These are phyloP conservation scores for Petrophora chlorosata DNA, from an alignment of 2,888 invertebrate genomes.

Conservation along the genomic window DNA sequence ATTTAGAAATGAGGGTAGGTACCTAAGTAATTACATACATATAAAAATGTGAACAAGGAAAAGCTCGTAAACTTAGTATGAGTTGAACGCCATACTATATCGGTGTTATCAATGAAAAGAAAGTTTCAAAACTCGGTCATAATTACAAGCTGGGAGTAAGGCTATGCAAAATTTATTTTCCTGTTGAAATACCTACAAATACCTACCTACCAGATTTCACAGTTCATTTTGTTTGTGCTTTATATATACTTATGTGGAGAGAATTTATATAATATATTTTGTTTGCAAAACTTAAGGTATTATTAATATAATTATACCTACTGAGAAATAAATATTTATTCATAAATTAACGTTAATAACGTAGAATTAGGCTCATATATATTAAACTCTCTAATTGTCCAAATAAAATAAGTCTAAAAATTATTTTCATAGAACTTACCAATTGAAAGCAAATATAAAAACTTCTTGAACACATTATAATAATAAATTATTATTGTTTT, in stretches of 20 bases:
- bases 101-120: conserved; percentile 27
- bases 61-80: conserved; percentile 6
- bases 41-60: background rate
- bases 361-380: no score
- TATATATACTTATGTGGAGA: no score
- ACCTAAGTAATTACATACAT: background rate
- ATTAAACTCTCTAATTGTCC: no score
- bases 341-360: no score
- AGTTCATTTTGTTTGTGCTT: no score
- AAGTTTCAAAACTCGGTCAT: conserved; percentile 27
- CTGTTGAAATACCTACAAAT: no score
- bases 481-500: conserved; percentile 40
- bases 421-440: conserved; percentile 58
- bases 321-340: no score
- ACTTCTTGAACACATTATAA: conserved; percentile 66
- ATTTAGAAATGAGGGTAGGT: background rate
- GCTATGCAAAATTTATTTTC: no score
- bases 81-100: background rate
- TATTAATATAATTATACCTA: no score
- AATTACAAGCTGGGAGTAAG: background rate
- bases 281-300: no score
- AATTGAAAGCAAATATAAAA: conserved; percentile 59
- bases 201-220: no score
- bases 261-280: no score
- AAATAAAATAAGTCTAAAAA: background rate